Percentiles rank a stretch among this genome's conserved stretches.
Evolutionary conservation across 2,888 invertebrate genomes (phyloP).

Genomic region (Empis stercorea): DNA sequence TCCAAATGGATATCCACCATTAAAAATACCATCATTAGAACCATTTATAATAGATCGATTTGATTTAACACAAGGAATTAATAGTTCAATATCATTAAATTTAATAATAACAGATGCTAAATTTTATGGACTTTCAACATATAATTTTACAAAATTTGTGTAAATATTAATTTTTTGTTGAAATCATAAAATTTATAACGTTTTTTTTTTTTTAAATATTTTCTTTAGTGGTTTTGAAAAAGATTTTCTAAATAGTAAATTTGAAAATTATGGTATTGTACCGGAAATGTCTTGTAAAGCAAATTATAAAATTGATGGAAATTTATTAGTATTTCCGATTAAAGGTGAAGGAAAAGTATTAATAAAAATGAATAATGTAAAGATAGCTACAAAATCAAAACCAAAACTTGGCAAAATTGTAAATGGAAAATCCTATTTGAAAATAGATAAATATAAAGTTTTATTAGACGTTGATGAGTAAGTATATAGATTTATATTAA

Average conservation of each 20-base stretch:
- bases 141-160: slow-evolving; percentile 15
- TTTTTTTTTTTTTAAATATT: background rate
- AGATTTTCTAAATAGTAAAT: slow-evolving; percentile 10
- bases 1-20: slow-evolving; percentile 20
- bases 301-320: slow-evolving; percentile 13
- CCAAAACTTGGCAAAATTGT: background rate
- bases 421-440: background rate
- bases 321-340: slow-evolving; percentile 10
- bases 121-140: slow-evolving; percentile 17
- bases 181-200: background rate
- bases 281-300: slow-evolving; percentile 11
- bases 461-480: background rate
- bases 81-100: slow-evolving; percentile 18
- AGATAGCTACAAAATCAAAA: background rate
- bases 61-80: slow-evolving; percentile 10
- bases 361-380: slow-evolving; percentile 5
- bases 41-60: slow-evolving; percentile 15
- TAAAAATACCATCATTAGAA: slow-evolving; percentile 18
- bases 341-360: slow-evolving; percentile 5
- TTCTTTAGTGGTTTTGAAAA: slow-evolving; percentile 8
- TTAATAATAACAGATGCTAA: slow-evolving; percentile 17
- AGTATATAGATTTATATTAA: background rate
- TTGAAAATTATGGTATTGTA: slow-evolving; percentile 9
- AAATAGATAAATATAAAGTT: background rate
- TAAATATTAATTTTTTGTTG: background rate